These are phyloP conservation scores for Cossypha niveicapilla DNA, from an alignment of 2,797 vertebrate genomes.

Conservation along the genomic window DNA sequence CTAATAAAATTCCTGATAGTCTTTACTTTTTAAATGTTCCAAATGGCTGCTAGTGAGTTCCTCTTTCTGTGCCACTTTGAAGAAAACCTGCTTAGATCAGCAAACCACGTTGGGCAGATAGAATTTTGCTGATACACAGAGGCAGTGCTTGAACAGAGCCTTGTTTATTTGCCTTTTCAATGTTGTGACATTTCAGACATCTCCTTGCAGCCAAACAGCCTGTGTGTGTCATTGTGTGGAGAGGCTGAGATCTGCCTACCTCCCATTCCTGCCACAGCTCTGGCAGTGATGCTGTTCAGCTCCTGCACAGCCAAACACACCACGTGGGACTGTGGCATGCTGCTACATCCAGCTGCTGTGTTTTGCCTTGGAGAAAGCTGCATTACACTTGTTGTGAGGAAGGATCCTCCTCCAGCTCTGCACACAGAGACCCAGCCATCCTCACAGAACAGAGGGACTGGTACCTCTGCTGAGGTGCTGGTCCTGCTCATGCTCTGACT, in stretches of 20 bases:
- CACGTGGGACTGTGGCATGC: rapidly evolving
- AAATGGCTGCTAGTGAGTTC: constrained; percentile 32
- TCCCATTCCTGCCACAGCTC: background rate
- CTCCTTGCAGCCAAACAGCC: background rate
- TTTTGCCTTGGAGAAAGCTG: background rate
- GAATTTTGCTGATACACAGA: constrained; percentile 43
- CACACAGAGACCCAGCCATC: background rate
- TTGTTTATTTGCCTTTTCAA: constrained; percentile 55
- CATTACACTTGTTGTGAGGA: background rate
- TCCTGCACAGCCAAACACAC: background rate
- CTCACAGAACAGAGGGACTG: rapidly evolving
- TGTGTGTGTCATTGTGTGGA: background rate
- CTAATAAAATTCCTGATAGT: constrained; percentile 26
- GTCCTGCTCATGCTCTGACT: background rate
- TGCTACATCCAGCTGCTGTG: background rate
- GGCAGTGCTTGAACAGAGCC: background rate
- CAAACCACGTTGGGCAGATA: background rate
- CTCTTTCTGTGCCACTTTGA: constrained; percentile 21
- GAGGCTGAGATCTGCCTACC: constrained; percentile 11
- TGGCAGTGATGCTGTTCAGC: rapidly evolving
- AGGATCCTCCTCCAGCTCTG: background rate
- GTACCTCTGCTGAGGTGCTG: background rate
- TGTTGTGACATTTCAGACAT: constrained; percentile 51
- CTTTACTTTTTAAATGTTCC: constrained; percentile 7
- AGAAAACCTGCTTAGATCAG: constrained; percentile 51